A percentile compares a stretch with the other conserved stretches of the same genome.
phyloP scores from a whole-genome alignment of 1,140 invertebrate species.

The Ceratitis capitata region DNA sequence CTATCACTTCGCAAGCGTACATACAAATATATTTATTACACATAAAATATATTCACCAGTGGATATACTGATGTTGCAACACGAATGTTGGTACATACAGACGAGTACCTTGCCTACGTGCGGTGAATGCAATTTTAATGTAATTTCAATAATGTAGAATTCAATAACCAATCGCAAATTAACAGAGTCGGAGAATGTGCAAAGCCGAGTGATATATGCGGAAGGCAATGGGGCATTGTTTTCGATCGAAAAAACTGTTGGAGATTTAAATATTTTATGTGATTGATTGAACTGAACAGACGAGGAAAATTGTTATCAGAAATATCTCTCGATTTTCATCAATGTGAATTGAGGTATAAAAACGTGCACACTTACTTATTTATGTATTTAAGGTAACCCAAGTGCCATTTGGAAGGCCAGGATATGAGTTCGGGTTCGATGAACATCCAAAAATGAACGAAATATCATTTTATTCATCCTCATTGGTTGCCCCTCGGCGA shows the following conservation, averaged over 20 bases:
- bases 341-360: not conserved
- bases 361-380: not conserved
- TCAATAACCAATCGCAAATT: not conserved
- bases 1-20: too few relatives aligned
- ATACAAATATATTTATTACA: too few relatives aligned
- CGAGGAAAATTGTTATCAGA: too few relatives aligned
- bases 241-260: not conserved
- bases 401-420: too few relatives aligned
- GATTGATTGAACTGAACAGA: not conserved
- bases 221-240: not conserved
- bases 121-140: not conserved
- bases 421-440: too few relatives aligned
- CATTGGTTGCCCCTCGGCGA: too few relatives aligned
- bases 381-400: not conserved
- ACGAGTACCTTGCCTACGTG: not conserved
- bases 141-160: not conserved
- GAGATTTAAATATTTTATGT: constrained; percentile 12
- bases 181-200: not conserved
- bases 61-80: too few relatives aligned
- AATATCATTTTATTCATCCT: too few relatives aligned
- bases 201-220: not conserved
- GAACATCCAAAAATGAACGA: too few relatives aligned
- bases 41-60: too few relatives aligned
- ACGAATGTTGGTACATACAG: too few relatives aligned
- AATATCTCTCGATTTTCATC: too few relatives aligned